These are phyloP conservation scores for Zaprionus vittiger DNA, from an alignment of 1,140 invertebrate species.

Conservation along the genomic window DNA sequence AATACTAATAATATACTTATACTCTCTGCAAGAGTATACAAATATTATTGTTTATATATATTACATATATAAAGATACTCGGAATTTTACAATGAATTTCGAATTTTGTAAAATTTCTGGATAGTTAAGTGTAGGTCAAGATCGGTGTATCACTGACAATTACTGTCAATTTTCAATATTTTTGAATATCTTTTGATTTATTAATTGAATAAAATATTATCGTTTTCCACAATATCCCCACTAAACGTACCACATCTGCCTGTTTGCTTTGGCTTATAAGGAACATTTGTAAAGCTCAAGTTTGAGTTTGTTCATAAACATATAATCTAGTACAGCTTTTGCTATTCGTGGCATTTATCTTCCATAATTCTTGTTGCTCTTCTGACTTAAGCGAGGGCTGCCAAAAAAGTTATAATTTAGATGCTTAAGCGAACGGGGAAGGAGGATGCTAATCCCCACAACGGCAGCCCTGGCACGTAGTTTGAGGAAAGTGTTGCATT, in stretches of 20 bases:
- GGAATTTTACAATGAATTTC: too few species aligned
- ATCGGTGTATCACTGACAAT: too few species aligned
- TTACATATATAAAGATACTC: too few species aligned
- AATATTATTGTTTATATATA: too few species aligned
- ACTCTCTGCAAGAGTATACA: too few species aligned
- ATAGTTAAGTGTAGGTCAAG: too few species aligned
- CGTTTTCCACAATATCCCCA: slow-evolving; percentile 1
- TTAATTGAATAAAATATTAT: too few species aligned
- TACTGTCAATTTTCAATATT: too few species aligned
- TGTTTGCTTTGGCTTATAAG: slow-evolving; percentile 41
- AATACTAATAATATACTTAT: too few species aligned
- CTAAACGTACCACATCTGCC: slow-evolving; percentile 48
- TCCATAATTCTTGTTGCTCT: slow-evolving; percentile 36
- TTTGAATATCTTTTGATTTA: too few species aligned
- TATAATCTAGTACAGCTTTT: background rate
- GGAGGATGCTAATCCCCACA: slow-evolving; percentile 32
- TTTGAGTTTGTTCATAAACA: slow-evolving; percentile 5
- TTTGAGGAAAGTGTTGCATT: too few species aligned
- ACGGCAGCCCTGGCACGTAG: slow-evolving; percentile 27
- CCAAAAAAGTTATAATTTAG: slow-evolving; percentile 20
- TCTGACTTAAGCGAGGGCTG: slow-evolving; percentile 22
- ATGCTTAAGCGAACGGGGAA: slow-evolving; percentile 22
- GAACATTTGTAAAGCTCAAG: slow-evolving; percentile 48
- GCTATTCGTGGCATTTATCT: background rate
- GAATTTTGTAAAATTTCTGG: too few species aligned